Evolutionary conservation across 2,113 vertebrate species (phyloP), one percentile per base, ranked within the genome.

Genomic region (Poicephalus gulielmi): DNA sequence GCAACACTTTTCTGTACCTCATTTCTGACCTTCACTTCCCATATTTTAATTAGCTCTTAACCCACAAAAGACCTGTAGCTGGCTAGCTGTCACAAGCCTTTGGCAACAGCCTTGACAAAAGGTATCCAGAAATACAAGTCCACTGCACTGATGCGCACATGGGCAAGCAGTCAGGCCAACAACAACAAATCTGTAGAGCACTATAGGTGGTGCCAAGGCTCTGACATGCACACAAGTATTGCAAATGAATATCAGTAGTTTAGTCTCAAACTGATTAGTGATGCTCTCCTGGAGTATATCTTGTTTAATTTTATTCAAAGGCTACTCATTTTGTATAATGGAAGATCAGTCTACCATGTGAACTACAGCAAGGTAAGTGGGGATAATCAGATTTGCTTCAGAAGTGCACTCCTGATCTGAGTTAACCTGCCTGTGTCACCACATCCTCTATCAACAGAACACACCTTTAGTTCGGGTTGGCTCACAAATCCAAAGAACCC

Each of bases 141-240:
- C 30, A 5, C 35, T 76, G 39, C 44, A 30, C 43, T 10, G 31
- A 62, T 3, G 14, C 3, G 3, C 22, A 14, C 7, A 2, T 0
- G 4, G 35, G 11, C 37, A 86, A 62, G n/a, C 9, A 77, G 16
- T 4, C 64, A 57, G 49, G 13, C 6, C 24, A 13, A 17, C 12
- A 63, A 6, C 7, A 17, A 6, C 0, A 4, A 30, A 57, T 77
- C 4, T 9, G 5, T 15, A 57, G 53, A 74, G 27, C 5, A 44
- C 60, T 90, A 43, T 2, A 23, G 15, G 30, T 31, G 37, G 30
- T 33, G 13, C 24, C 75, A 43, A 88, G 75, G 33, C 41, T 31
- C 57, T 71, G 57, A 46, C 33, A 41, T 0, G 10, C 47, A 77
- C 4, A 1, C 9, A 55, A 47, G 35, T 15, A 31, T 8, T 74